Percentiles rank a stretch among this genome's conserved stretches.
phyloP scores from a whole-genome alignment of 2,797 vertebrate genomes.

The Saxicola maurus region DNA sequence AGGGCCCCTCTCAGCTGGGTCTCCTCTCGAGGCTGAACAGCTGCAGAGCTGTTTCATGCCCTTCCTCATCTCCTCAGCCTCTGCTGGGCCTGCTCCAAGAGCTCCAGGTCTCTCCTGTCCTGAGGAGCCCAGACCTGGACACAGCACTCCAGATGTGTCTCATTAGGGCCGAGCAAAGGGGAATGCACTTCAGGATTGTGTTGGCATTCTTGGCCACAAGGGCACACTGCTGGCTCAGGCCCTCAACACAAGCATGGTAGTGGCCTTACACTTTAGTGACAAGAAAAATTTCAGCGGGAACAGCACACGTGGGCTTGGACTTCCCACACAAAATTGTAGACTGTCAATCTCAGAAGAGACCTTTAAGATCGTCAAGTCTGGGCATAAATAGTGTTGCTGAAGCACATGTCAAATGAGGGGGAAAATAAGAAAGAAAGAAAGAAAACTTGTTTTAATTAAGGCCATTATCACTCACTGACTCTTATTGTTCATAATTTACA shows the following conservation, averaged over 20 bases:
- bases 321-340: rapidly evolving
- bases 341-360: background rate
- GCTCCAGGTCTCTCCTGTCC: background rate
- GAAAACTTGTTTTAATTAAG: background rate
- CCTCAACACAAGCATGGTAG: background rate
- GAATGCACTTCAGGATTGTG: no score
- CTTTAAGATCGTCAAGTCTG: background rate
- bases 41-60: background rate
- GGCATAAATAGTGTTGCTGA: background rate
- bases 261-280: background rate
- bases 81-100: background rate
- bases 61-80: background rate
- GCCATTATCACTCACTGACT: background rate
- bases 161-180: background rate
- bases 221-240: background rate
- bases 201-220: background rate
- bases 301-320: rapidly evolving
- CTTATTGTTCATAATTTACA: background rate
- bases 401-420: background rate
- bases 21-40: background rate
- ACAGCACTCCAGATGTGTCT: background rate
- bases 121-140: background rate
- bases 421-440: background rate
- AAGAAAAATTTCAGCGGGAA: background rate
- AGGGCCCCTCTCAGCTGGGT: background rate